These are phyloP conservation scores for Drosophila novamexicana DNA, from an alignment of 1,140 invertebrate species.

Conservation along the genomic window DNA sequence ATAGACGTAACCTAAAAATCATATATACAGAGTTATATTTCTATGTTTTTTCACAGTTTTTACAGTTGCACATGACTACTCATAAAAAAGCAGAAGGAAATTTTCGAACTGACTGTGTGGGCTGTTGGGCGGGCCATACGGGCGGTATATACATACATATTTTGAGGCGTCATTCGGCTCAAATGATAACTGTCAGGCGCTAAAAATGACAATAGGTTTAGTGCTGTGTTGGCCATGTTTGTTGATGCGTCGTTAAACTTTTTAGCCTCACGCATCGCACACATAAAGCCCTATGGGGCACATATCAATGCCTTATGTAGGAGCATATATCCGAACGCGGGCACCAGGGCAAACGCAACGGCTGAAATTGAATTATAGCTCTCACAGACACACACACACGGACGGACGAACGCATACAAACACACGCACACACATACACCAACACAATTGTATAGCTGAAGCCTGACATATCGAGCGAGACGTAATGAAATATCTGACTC, in stretches of 20 bases:
- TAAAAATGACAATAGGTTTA: conserved; percentile 67
- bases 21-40: not conserved
- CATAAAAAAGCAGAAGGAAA: not conserved
- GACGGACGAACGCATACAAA: conserved; percentile 25
- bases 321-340: conserved; percentile 40
- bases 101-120: not conserved
- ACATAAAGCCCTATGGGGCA: conserved; percentile 63
- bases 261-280: conserved; percentile 61
- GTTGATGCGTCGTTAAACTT: conserved; percentile 81
- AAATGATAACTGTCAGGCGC: conserved; percentile 50
- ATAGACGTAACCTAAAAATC: not conserved
- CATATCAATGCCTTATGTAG: conserved; percentile 68
- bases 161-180: conserved; percentile 36
- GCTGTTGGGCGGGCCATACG: not conserved
- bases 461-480: conserved; percentile 77
- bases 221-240: conserved; percentile 63
- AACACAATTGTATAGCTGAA: conserved; percentile 21
- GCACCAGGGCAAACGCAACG: conserved; percentile 31
- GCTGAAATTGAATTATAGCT: conserved; percentile 77
- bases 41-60: not conserved
- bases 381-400: conserved; percentile 35
- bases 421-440: conserved; percentile 2
- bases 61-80: not conserved
- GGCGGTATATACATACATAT: not conserved
- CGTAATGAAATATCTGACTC: conserved; percentile 79